Evolutionary conservation across 1,140 invertebrate genomes (phyloP), one percentile per base, ranked within the genome.

Genomic region (Cheumatopsyche charites): DNA sequence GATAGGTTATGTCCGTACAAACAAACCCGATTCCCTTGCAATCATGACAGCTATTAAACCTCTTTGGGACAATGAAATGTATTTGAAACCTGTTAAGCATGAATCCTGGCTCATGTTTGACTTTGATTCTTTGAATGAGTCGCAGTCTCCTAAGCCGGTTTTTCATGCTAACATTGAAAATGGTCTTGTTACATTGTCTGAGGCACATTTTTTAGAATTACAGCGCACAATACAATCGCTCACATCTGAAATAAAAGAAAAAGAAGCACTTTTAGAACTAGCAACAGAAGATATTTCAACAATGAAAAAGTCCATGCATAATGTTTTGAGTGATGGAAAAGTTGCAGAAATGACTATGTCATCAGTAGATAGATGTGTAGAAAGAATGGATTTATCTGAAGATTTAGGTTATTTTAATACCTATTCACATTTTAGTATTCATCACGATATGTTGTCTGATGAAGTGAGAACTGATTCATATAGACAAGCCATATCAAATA

Each of bases 351-450:
- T 67, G 55, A 73, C 71, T 71, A 78, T 77, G 55, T 81, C 82
- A 62, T 67, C 63, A 74, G 76, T 63, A 79, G 79, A 75, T 73
- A 75, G 71, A 75, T 84, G 79, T 81, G 85, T 87, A 4, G 81
- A 80, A 7, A 82, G 82, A 76, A 83, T 87, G 67, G 81, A 82
- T 74, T 77, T 84, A 70, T 83, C 86, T 76, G 82, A 86, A 72
- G 92, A 94, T 78, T 87, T 89, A 76, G 88, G 89, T 73, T 98
- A 98, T 83, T 99, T 99, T 79, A 94, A 91, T 80, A 94, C 95
- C 2, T 99, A 99, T 82, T 93, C 95, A 70, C 96, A 99, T 84
- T 98, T 97, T 86, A 92, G 93, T 12, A 99, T 99, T 79, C 98
- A 99, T 86, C 94, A 97, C 83, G 95, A 95, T 79, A 97, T 97